These are phyloP conservation scores for Melanostigma gelatinosum DNA, from an alignment of 2,113 vertebrate genomes.

Conservation along the genomic window DNA sequence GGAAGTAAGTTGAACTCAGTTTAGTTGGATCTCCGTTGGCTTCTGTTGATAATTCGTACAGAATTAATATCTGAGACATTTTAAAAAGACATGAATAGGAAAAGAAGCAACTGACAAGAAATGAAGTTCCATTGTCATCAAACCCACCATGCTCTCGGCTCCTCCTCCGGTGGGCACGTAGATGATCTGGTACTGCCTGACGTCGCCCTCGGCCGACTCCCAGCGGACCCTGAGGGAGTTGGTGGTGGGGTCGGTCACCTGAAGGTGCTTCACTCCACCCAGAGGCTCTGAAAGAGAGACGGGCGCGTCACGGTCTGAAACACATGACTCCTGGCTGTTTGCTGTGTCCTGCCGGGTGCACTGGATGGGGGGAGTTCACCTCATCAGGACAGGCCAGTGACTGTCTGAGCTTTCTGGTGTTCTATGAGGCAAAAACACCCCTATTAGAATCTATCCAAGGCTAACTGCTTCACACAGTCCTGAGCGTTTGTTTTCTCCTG, in stretches of 20 bases:
- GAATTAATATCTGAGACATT: neutral
- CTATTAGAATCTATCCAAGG: neutral
- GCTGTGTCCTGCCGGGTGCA: neutral
- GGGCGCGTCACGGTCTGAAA: neutral
- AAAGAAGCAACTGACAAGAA: neutral
- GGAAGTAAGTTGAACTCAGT: too few relatives aligned
- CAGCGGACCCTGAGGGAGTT: slow-evolving; percentile 90
- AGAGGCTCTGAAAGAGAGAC: slow-evolving; percentile 84
- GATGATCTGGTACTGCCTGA: slow-evolving; percentile 90
- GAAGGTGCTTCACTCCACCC: slow-evolving; percentile 89
- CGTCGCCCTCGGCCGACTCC: slow-evolving; percentile 93
- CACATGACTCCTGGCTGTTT: neutral
- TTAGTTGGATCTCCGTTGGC: too few relatives aligned
- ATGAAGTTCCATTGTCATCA: neutral
- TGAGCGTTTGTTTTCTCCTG: slow-evolving; percentile 31
- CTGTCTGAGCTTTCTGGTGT: slow-evolving; percentile 8
- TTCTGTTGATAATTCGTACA: too few relatives aligned
- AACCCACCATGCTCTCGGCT: slow-evolving; percentile 85
- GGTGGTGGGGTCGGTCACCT: slow-evolving; percentile 92
- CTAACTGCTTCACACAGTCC: slow-evolving; percentile 20
- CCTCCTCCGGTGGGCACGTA: slow-evolving; percentile 86
- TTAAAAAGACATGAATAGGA: neutral
- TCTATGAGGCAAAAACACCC: slow-evolving; percentile 8
- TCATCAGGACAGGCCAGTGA: neutral
- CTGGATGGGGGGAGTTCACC: neutral